phyloP scores from a whole-genome alignment of 2,888 invertebrate species.

The Gibbula magus region DNA sequence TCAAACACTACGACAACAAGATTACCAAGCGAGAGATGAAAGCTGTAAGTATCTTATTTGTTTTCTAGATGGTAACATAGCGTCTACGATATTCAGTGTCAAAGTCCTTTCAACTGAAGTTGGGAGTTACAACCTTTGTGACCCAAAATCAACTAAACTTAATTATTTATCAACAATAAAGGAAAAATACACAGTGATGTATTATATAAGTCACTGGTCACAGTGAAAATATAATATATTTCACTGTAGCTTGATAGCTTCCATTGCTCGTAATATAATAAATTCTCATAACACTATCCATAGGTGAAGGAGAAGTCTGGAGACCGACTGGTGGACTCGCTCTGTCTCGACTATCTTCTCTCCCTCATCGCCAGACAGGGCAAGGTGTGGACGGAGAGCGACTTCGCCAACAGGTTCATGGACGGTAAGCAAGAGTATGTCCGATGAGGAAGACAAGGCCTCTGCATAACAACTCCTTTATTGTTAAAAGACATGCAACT shows the following conservation, averaged over 20 bases:
- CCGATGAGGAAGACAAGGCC: not conserved
- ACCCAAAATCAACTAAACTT: too few species aligned
- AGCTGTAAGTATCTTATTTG: slow-evolving; percentile 47
- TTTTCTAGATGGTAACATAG: not conserved
- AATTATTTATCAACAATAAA: too few species aligned
- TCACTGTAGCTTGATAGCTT: too few species aligned
- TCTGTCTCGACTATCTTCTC: slow-evolving; percentile 62
- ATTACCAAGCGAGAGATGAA: slow-evolving; percentile 58
- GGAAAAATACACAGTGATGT: too few species aligned
- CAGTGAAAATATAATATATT: too few species aligned
- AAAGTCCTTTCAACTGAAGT: too few species aligned
- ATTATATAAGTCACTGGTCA: too few species aligned
- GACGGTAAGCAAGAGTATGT: slow-evolving; percentile 55
- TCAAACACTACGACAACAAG: slow-evolving; percentile 63
- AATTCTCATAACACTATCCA: not conserved
- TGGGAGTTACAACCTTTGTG: too few species aligned
- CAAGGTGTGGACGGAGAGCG: slow-evolving; percentile 63
- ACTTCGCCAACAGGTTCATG: slow-evolving; percentile 60
- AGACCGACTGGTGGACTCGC: slow-evolving; percentile 59
- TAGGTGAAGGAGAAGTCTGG: slow-evolving; percentile 62
- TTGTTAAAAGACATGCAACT: not conserved
- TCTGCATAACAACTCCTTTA: too few species aligned
- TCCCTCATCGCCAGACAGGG: slow-evolving; percentile 62
- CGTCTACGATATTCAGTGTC: too few species aligned
- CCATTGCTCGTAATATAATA: too few species aligned